Base-by-base conservation (phyloP, 2,113 vertebrate species). In the Haemorhous mexicanus region DNA sequence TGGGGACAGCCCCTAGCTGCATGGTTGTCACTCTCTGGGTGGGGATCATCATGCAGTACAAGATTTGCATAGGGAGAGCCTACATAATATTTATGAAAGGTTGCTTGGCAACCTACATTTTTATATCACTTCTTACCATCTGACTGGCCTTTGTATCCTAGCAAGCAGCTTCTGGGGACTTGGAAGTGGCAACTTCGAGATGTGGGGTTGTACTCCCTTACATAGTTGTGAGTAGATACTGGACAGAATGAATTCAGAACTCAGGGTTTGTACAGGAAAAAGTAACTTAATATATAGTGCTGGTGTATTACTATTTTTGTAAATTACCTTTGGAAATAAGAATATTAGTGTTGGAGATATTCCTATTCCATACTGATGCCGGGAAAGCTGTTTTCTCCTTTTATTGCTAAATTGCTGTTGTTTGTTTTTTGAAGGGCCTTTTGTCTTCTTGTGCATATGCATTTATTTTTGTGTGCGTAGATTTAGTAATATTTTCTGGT, bases 161-260 rank as follows among this genome's bases (percentile, higher is more conserved):
- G 16, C n/a, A 16, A 26, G 30, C 63, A 46, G n/a, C 32, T 89
- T 58, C 11, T 46, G 49, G 69, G 62, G n/a, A 44, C 49, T 61
- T 92, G 50, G 52, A 69, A 47, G 23, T 0, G 2, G 62, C 28
- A 49, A 2, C 10, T 81, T 47, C 30, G 9, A 81, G 56, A 28
- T 74, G 27, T 27, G 53, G 43, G 19, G 13, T 47, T 70, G 35
- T 75, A 21, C 9, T 63, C 37, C 16, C 32, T 79, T 39, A 50
- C 0, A 0, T 17, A 22, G 21, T 9, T 66, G 1, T 41, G 23
- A 63, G 35, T 37, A 59, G 32, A 47, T 63, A 41, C 11, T 87
- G 41, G 4, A 49, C 10, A 37, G 55, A 75, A 78, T 49, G 35
- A 49, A 33, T n/a, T 78, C 35, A 39, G 77, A 70, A 49, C n/a